Evolutionary conservation across 2,797 vertebrate genomes (phyloP), one percentile per base, ranked within the genome.

Genomic region (Numenius phaeopus): DNA sequence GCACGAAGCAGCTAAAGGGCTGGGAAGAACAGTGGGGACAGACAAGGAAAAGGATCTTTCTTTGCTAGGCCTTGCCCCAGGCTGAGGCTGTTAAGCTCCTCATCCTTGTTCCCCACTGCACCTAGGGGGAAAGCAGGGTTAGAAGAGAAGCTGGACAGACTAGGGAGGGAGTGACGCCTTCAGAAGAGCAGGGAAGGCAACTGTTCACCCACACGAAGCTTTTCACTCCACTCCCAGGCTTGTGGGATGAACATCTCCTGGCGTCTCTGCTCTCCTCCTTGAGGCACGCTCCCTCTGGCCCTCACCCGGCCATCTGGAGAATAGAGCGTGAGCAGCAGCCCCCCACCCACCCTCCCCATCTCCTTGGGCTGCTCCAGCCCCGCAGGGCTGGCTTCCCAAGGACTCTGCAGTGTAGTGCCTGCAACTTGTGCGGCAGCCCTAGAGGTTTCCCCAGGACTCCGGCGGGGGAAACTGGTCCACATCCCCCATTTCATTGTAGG

Each of bases 381-480:
- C 5, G 0, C 37, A 42, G 72, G 50, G n/a, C 27, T 24, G 85
- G 66, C 39, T 88, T 88, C 95, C 87, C 76, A 69, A 95, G 83
- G 84, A 91, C 89, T 90, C 66, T 24, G 83, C 85, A 64, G 22
- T 83, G 87, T 89, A 95, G 91, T 91, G 94, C 49, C 81, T 69
- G 26, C 39, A n/a, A 70, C 2, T 54, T 54, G 3, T 9, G 58
- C 2, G 21, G 86, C 5, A 27, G 88, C 70, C 86, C 96, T 99
- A 99, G 96, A 99, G 99, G 92, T 97, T 99, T 58, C 99, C 99
- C 99, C 99, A 99, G 75, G 98, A 98, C 95, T 99, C 98, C 0
- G 99, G 99, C 14, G 99, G 98, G 26, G 99, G 99, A 90, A 99
- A 99, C 97, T 99, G 98, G 97, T 99, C 99, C 87, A 99, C 99